Conservation (phyloP, 1,140 invertebrate genomes). For the Camponotus vicinus region DNA sequence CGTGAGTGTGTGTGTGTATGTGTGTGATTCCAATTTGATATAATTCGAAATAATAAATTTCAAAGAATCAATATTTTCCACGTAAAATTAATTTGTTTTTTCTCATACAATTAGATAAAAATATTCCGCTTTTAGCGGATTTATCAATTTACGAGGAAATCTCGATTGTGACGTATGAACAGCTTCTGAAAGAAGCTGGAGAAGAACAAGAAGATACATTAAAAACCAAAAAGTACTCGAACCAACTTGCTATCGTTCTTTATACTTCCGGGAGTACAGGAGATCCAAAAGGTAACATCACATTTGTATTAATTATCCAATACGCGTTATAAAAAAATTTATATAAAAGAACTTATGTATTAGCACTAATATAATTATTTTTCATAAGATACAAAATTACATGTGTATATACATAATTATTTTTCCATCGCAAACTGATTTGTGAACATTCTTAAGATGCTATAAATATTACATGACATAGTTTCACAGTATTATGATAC, state of each 20-base stretch:
- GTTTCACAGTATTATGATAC: neutral
- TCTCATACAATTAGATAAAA: neutral
- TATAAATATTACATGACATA: neutral
- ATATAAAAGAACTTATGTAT: neutral
- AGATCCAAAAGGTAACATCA: constrained; percentile 92
- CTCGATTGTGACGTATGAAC: constrained; percentile 83
- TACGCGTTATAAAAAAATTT: neutral
- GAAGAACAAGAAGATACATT: constrained; percentile 80
- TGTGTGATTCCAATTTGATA: neutral
- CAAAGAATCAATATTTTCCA: neutral
- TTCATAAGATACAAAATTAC: neutral
- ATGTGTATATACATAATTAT: neutral
- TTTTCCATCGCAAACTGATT: neutral
- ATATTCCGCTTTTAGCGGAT: constrained; percentile 75
- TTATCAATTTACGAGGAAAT: constrained; percentile 79
- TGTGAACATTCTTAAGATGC: neutral
- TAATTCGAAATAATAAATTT: neutral
- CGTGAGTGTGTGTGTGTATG: too few relatives aligned
- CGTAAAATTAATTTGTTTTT: neutral
- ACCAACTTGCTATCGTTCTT: constrained; percentile 91
- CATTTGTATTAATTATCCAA: neutral
- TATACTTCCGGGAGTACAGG: constrained; percentile 98
- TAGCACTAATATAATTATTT: neutral
- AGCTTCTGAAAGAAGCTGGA: constrained; percentile 84
- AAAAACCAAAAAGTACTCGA: constrained; percentile 75